Base-by-base conservation (phyloP, 1,140 invertebrate genomes). In the Macrotrachela quadricornifera region DNA sequence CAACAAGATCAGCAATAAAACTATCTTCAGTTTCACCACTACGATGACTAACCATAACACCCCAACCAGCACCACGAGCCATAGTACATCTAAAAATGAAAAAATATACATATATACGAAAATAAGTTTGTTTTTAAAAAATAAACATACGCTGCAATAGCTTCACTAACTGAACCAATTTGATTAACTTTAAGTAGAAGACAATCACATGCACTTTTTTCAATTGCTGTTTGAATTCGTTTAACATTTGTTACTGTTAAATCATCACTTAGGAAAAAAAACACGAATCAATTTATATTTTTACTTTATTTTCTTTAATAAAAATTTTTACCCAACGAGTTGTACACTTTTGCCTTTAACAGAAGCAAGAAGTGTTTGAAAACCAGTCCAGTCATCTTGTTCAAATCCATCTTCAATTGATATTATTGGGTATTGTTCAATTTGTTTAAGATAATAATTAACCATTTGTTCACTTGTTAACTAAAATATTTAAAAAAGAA, bases 331-430 rank as follows among this genome's bases (percentile, higher is more conserved):
- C 59, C 64, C 21, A 30, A 30, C 21, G 21, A 30, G 21, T 30
- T 30, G 21, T 30, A 30, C 21, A 30, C 21, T 8, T 4, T 8
- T 2, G 8, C 21, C 21, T 30, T 30, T 30, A 30, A 30, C 21
- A 30, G 21, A 4, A 30, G 21, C 8, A 30, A 30, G 21, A 30
- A 30, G 21, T 8, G 21, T 30, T 30, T 30, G 21, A 8, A 30
- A 97, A 10, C 85, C 85, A 9, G 79, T 78, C 90, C 88, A 97
- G 65, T 92, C 82, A 71, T 96, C 90, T 70, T 96, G 85, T 65
- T 92, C 87, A 69, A 92, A 94, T 47, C 86, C 87, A 80, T 97
- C 92, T 67, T 99, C 92, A 73, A 99, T 96, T 10, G 88, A 94
- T 1, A 88, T 80, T 62, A 99, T 85, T 6, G 91, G 91, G 71